These are phyloP conservation scores for Solea senegalensis DNA, from an alignment of 2,113 vertebrate species.

Conservation along the genomic window DNA sequence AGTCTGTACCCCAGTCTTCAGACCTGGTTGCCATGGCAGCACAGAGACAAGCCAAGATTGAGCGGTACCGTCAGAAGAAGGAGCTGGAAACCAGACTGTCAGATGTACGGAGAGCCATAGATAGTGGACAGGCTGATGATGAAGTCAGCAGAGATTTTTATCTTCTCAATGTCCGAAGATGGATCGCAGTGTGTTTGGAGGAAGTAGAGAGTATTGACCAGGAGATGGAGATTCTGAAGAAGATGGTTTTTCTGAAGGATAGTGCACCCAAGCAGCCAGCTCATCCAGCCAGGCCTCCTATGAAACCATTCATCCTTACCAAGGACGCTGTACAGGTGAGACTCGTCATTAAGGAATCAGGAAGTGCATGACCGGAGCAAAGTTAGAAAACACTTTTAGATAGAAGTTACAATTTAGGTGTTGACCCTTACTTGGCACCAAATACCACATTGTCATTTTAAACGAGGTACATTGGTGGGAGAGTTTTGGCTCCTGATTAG, in stretches of 20 bases:
- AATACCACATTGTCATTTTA: too few relatives aligned
- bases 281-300: constrained; percentile 66
- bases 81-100: constrained; percentile 87
- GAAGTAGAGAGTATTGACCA: constrained; percentile 93
- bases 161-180: constrained; percentile 84
- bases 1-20: constrained; percentile 56
- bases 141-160: constrained; percentile 88
- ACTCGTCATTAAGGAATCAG: not conserved
- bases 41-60: constrained; percentile 90
- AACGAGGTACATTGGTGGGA: too few relatives aligned
- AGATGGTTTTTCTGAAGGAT: constrained; percentile 77
- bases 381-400: not conserved
- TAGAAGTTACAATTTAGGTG: too few relatives aligned
- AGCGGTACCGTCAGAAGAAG: constrained; percentile 91
- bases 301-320: constrained; percentile 93
- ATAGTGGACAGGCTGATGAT: constrained; percentile 87
- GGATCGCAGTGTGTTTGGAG: constrained; percentile 88
- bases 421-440: too few relatives aligned
- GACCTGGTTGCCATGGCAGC: constrained; percentile 87
- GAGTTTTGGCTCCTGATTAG: too few relatives aligned
- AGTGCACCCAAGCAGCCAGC: constrained; percentile 50
- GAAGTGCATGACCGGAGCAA: not conserved
- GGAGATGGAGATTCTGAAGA: constrained; percentile 87
- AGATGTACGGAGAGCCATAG: constrained; percentile 80
- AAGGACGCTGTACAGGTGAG: constrained; percentile 86